Percentiles rank a stretch among this genome's conserved stretches.
phyloP scores from a whole-genome alignment of 2,113 vertebrate species.

The Microtus montanus region DNA sequence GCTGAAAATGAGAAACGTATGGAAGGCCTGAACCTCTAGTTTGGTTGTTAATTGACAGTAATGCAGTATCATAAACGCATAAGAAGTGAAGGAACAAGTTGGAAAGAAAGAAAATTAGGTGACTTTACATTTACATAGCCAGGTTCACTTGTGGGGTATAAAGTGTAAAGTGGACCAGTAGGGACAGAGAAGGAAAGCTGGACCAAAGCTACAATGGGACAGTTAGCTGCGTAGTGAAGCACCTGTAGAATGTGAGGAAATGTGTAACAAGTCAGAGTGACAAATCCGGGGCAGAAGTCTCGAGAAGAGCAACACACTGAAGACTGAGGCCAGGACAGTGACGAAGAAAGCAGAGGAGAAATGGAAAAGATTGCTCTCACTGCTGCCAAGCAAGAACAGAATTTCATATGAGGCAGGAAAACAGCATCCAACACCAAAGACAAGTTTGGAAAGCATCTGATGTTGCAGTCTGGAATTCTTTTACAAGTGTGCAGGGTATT shows the following conservation, averaged over 20 bases:
- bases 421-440: neutral
- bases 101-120: neutral
- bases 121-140: neutral
- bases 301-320: neutral
- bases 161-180: neutral
- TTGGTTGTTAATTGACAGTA: conserved; percentile 13
- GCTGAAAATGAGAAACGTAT: neutral
- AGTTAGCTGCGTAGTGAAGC: neutral
- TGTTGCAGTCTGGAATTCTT: neutral
- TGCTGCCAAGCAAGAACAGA: neutral
- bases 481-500: neutral
- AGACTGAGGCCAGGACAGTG: neutral
- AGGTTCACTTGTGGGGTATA: neutral
- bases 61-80: neutral
- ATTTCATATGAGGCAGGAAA: neutral
- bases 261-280: neutral
- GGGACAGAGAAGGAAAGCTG: neutral
- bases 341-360: neutral
- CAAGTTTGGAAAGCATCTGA: neutral
- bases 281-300: neutral
- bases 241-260: accelerated
- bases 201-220: neutral
- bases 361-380: neutral
- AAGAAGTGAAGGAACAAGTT: neutral
- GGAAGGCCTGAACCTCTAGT: neutral